Conservation (phyloP, 2,797 vertebrate species). For the Cephalopachus bancanus region DNA sequence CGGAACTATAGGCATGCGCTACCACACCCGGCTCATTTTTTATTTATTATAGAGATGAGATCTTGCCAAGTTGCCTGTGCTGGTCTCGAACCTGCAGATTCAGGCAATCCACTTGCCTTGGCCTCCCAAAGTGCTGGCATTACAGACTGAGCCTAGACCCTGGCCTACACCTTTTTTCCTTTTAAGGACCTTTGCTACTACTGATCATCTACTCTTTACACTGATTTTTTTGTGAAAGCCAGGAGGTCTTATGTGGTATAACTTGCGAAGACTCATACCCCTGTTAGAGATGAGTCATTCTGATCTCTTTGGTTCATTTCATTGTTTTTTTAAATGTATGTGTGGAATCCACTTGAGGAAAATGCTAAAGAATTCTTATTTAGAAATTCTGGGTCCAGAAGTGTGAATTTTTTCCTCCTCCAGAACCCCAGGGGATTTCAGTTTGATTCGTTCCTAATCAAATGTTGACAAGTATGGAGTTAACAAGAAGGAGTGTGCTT, state of each 20-base stretch:
- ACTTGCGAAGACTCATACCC: background rate
- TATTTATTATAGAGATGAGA: too few relatives aligned
- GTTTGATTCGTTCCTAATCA: background rate
- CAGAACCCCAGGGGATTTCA: background rate
- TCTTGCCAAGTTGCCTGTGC: too few relatives aligned
- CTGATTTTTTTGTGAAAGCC: background rate
- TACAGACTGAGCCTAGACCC: too few relatives aligned
- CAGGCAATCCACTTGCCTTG: too few relatives aligned
- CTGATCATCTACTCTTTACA: slow-evolving; percentile 12
- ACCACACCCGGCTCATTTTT: too few relatives aligned
- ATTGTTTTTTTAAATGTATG: background rate
- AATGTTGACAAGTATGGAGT: background rate
- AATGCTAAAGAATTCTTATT: background rate
- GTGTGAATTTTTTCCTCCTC: background rate
- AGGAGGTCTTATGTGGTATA: background rate
- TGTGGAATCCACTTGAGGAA: background rate
- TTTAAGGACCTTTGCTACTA: background rate
- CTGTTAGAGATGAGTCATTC: background rate
- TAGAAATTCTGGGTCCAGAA: background rate
- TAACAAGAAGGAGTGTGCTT: background rate
- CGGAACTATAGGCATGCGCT: too few relatives aligned
- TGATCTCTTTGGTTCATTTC: background rate
- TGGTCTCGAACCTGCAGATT: too few relatives aligned
- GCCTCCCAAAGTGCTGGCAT: too few relatives aligned
- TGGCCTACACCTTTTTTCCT: background rate